Base-by-base conservation (phyloP, 1,140 invertebrate genomes). In the Conopomorpha cramerella region DNA sequence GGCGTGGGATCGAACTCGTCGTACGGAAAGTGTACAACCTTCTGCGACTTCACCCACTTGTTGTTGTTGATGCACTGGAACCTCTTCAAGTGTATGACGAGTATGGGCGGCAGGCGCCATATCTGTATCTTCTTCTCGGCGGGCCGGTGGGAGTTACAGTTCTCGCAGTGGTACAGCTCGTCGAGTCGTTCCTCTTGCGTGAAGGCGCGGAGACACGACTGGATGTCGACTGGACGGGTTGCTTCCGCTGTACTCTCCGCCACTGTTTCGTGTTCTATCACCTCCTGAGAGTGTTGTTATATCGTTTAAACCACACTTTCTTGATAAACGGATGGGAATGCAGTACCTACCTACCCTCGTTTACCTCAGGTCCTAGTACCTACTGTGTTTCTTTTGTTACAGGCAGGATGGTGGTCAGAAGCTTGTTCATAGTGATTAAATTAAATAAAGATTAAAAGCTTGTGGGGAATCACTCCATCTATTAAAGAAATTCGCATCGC, bases 21-120 rank as follows among this genome's bases (percentile, higher is more conserved):
- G 41, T 89, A 85, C 0, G 92, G 92, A 60, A 95, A 95, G 53
- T 92, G 87, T 0, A 95, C 92, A 28, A 91, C 90, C 66, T 94
- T 95, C 56, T 93, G 90, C 0, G 92, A 94, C 62, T 95, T 95
- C n/a, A 95, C 87, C 92, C 92, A 95, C 57, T 91, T 88, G 52
- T 85, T 88, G 52, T 85, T 88, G 63, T 92, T 90, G 4, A 93
- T 84, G 55, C 85, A 92, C 68, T 95, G 92, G 67, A 95, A 95
- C 16, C 93, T 81, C 60, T 95, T 95, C 35, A 95, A 63, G 58
- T 95, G 92, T 6, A 81, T 80, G 51, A 93, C 91, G 51, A 95
- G 73, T 48, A 95, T 85, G 4, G 92, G 91, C 40, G 92, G 92
- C 39, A 93, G 66, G 40, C 89, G 82, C 92, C 92, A 95, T 32